Percentiles rank a stretch among this genome's conserved stretches.
phyloP scores from a whole-genome alignment of 2,113 vertebrate species.

The Elachura formosa region DNA sequence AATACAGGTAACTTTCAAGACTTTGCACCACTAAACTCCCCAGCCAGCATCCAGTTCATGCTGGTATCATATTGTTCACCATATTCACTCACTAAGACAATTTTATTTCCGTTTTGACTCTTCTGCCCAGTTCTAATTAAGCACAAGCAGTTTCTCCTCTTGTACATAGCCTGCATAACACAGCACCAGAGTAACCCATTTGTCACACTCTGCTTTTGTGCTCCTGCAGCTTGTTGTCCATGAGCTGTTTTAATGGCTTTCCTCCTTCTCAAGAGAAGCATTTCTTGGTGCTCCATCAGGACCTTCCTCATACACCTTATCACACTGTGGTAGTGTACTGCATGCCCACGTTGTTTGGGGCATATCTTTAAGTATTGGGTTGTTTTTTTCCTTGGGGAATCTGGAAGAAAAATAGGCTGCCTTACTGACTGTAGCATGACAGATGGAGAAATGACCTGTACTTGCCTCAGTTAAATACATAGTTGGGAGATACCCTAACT shows the following conservation, averaged over 20 bases:
- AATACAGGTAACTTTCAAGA: background rate
- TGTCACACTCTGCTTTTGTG: background rate
- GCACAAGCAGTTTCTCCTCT: background rate
- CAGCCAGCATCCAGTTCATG: background rate
- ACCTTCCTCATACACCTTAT: background rate
- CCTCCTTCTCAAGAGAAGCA: background rate
- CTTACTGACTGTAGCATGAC: background rate
- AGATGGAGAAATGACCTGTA: background rate
- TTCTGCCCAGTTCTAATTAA: background rate
- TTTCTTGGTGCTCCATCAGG: background rate
- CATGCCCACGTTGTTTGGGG: background rate
- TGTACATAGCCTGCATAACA: background rate
- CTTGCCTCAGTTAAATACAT: background rate
- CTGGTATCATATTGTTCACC: background rate
- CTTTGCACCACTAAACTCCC: background rate
- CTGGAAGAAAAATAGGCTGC: background rate
- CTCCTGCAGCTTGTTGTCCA: background rate
- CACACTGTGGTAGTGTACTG: background rate
- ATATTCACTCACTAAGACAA: background rate
- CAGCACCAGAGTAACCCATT: background rate
- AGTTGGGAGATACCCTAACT: background rate
- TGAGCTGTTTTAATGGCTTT: background rate
- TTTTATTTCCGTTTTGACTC: background rate
- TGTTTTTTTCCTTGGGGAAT: rapidly evolving
- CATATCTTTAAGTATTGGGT: background rate